Evolutionary conservation across 1,140 invertebrate genomes (phyloP), one percentile per base, ranked within the genome.

Genomic region (Mycetomoellerius zeteki): DNA sequence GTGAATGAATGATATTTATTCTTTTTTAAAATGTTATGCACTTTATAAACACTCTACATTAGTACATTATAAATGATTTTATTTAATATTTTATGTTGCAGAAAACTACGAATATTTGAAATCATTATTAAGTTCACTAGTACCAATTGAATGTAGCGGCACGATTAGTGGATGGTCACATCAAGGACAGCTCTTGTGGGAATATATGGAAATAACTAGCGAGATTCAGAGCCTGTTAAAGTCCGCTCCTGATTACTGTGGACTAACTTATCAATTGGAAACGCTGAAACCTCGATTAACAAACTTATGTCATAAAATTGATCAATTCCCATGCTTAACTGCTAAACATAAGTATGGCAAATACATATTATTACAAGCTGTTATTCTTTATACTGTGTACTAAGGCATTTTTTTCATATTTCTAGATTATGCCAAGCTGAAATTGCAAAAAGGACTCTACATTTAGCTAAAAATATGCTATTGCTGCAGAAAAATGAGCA

Each of bases 101-200:
- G 97, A 97, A 91, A 96, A 97, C 89, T 96, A 97, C 89, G 95
- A 96, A 1, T 97, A 97, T 89, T 93, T 98, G 65, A 96, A 96
- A 73, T 92, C 94, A 21, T 94, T 97, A 60, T 93, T 98, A 64
- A 94, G 89, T 33, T 95, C 96, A 75, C 89, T 97, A 69, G 92
- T 94, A 56, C 91, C 92, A 27, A 85, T 89, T 27, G 95, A 96
- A 67, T 94, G 94, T 65, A 94, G 88, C 52, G 92, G 90, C 64
- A 88, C 92, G 21, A 96, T 97, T 54, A 94, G 95, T 76, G 96
- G 96, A 72, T 97, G 97, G 97, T 78, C 93, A n/a, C 92, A 95
- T 91, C 96, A 96, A 85, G 97, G 97, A 30, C 96, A 96, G 89
- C 96, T 98, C 30, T 96, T 97, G 62, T 95, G 97, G 89, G 97